Evolutionary conservation across 2,113 vertebrate genomes (phyloP), one percentile per base, ranked within the genome.

Genomic region (Corvus moneduloides): DNA sequence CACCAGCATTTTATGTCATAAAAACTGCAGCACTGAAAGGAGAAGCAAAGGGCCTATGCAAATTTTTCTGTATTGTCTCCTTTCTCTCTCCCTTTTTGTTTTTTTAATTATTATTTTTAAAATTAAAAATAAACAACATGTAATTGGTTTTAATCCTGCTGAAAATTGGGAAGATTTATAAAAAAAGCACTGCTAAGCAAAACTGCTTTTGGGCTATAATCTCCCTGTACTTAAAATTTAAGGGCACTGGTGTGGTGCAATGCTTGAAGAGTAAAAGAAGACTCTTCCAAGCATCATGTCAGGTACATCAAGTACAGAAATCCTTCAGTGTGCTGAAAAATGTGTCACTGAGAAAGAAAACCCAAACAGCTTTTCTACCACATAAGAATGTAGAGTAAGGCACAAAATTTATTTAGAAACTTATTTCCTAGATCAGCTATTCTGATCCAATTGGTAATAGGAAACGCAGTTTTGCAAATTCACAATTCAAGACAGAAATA

Each of bases 121-220:
- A 92, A 90, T 96, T 91, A 26, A 74, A 93, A 94, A 26, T 13
- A 80, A 81, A 43, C 20, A 84, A 56, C 16, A 44, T n/a, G 49
- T 19, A 73, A 66, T 91, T 51, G 35, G 35, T 91, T 93, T 97
- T 95, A 89, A 89, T 88, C 35, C 76, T 89, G 66, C 44, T 92
- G 46, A 94, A 88, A 95, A 84, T 56, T 94, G 66, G 61, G 12
- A 55, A 93, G 52, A 86, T 93, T 93, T 79, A 55, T 51, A 56
- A 56, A 93, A 93, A 90, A 78, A 13, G 5, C 11, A 39, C 9
- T 20, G 32, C 19, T 35, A 85, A 82, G 33, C 14, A 83, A 67
- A 85, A 43, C 18, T 67, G 20, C 17, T 77, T 68, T 49, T 1
- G 39, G 18, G 4, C 30, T 43, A 24, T 84, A 71, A 75, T 37